Conservation (phyloP, 2,797 vertebrate species). For the Rousettus madagascariensis region DNA sequence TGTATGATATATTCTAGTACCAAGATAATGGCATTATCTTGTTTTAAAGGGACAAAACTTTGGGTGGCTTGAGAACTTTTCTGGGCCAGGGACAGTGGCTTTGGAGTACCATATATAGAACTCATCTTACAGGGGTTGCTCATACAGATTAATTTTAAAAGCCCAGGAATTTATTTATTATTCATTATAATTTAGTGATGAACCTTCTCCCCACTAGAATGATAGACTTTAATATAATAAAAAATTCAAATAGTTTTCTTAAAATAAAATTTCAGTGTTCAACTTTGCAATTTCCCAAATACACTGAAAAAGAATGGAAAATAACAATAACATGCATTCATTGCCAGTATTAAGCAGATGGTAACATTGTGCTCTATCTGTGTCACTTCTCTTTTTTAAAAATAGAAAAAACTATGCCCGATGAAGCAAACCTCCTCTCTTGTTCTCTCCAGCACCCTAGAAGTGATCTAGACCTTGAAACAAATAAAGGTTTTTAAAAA, state of each 20-base stretch:
- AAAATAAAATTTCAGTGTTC: neutral
- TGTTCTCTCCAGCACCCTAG: neutral
- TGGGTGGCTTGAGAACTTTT: neutral
- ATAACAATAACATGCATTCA: neutral
- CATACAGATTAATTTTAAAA: neutral
- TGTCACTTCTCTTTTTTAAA: neutral
- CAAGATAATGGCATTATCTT: neutral
- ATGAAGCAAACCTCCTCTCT: neutral
- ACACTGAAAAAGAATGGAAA: conserved; percentile 18
- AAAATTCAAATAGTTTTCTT: conserved; percentile 22
- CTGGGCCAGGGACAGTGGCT: neutral
- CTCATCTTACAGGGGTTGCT: neutral
- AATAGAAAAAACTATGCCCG: neutral
- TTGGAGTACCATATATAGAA: neutral
- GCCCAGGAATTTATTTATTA: neutral
- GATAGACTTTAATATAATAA: conserved; percentile 29
- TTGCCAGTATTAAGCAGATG: neutral
- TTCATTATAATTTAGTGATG: neutral
- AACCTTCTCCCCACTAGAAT: neutral
- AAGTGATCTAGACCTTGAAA: neutral
- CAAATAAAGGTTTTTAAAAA: neutral
- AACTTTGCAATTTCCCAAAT: neutral
- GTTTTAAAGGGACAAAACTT: neutral
- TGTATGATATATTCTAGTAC: neutral
- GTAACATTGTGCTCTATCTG: neutral